Conservation (phyloP, 2,888 invertebrate species). For the Athetis lepigone region DNA sequence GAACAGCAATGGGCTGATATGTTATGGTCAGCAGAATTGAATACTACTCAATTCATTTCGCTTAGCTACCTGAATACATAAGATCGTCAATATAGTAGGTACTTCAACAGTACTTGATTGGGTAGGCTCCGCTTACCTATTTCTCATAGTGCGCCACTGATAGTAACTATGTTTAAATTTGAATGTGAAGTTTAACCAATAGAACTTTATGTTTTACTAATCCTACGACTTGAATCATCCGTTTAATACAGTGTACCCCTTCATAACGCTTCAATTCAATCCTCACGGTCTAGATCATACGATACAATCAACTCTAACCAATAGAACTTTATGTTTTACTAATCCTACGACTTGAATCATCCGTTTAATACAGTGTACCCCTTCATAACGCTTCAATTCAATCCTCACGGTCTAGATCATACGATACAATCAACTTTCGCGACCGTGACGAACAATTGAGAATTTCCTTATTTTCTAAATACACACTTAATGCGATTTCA, state of each 20-base stretch:
- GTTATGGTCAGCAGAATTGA: no score
- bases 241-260: constrained; percentile 6
- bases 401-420: constrained; percentile 30
- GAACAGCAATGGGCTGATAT: no score
- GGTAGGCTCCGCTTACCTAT: no score
- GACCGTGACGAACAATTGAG: constrained; percentile 43
- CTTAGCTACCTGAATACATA: background rate
- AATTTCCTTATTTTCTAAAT: constrained; percentile 58
- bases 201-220: background rate
- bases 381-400: constrained; percentile 1
- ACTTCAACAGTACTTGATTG: no score
- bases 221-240: background rate
- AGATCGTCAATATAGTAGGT: background rate
- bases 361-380: constrained; percentile 9
- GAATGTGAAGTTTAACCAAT: background rate
- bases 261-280: constrained; percentile 4
- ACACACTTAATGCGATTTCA: constrained; percentile 49
- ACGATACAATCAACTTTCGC: constrained; percentile 53
- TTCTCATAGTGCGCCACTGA: no score
- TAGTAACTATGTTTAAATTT: no score
- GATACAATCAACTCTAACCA: constrained; percentile 26
- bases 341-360: constrained; percentile 12
- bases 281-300: constrained; percentile 38
- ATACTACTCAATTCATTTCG: no score
- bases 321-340: background rate